phyloP scores from a whole-genome alignment of 1,140 invertebrate genomes.

The Lepidostoma basale region DNA sequence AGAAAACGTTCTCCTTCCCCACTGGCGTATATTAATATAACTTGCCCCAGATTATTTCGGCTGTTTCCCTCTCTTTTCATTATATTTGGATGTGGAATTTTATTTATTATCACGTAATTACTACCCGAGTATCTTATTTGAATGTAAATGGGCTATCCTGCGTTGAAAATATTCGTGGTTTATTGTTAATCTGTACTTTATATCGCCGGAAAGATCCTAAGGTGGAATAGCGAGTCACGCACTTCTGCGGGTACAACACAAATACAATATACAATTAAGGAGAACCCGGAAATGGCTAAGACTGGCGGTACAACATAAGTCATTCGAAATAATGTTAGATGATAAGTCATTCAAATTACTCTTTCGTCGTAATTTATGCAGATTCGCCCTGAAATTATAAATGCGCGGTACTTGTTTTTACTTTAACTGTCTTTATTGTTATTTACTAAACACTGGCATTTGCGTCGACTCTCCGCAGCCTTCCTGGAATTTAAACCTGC shows the following conservation, averaged over 20 bases:
- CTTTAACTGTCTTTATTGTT: too few relatives aligned
- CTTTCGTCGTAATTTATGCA: neutral
- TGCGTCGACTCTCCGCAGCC: too few relatives aligned
- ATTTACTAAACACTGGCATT: too few relatives aligned
- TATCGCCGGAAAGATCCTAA: slow-evolving; percentile 13
- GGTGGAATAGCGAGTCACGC: slow-evolving; percentile 39
- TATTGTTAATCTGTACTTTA: slow-evolving; percentile 12
- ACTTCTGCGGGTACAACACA: slow-evolving; percentile 40
- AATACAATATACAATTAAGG: slow-evolving; percentile 46
- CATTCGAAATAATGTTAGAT: slow-evolving; percentile 35
- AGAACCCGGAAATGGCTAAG: slow-evolving; percentile 39
- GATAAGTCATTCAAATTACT: neutral
- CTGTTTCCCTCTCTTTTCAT: too few relatives aligned
- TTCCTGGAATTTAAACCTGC: too few relatives aligned
- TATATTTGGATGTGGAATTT: neutral
- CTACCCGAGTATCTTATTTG: neutral
- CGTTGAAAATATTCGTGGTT: slow-evolving; percentile 14
- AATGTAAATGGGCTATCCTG: slow-evolving; percentile 2
- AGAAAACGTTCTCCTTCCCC: too few relatives aligned
- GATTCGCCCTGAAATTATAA: too few relatives aligned
- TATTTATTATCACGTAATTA: slow-evolving; percentile 15
- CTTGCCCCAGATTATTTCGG: too few relatives aligned
- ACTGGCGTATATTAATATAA: too few relatives aligned
- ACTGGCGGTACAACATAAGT: slow-evolving; percentile 40
- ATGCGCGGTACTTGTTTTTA: too few relatives aligned